Evolutionary conservation across 1,140 invertebrate genomes (phyloP).

Genomic region (Sitobion miscanthi): DNA sequence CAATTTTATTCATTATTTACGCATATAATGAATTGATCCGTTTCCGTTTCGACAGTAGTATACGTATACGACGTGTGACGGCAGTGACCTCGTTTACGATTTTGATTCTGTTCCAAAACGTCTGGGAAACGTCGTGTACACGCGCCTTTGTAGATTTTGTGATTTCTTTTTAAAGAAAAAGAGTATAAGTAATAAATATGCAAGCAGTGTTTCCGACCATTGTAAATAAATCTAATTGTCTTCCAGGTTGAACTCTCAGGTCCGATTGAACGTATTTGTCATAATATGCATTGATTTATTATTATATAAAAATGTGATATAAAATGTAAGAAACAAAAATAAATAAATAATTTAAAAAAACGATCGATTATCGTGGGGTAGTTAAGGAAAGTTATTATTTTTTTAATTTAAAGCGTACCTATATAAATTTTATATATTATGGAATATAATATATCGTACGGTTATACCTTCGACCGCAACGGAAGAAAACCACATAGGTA

Average conservation of each 20-base stretch:
- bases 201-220: background rate
- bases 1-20: constrained; percentile 12
- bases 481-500: background rate
- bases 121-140: background rate
- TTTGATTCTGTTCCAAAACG: constrained; percentile 33
- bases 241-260: background rate
- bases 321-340: background rate
- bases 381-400: background rate
- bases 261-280: background rate
- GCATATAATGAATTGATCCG: constrained; percentile 14
- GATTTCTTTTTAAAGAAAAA: background rate
- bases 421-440: background rate
- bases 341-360: background rate
- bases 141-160: background rate
- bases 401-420: background rate
- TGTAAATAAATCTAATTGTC: background rate
- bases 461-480: too few species aligned
- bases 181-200: background rate
- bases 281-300: background rate
- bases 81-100: background rate
- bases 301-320: background rate
- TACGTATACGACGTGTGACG: background rate
- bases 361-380: background rate
- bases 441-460: background rate
- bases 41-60: background rate